These are phyloP conservation scores for Acridotheres tristis DNA, from an alignment of 2,797 vertebrate genomes.

Conservation along the genomic window DNA sequence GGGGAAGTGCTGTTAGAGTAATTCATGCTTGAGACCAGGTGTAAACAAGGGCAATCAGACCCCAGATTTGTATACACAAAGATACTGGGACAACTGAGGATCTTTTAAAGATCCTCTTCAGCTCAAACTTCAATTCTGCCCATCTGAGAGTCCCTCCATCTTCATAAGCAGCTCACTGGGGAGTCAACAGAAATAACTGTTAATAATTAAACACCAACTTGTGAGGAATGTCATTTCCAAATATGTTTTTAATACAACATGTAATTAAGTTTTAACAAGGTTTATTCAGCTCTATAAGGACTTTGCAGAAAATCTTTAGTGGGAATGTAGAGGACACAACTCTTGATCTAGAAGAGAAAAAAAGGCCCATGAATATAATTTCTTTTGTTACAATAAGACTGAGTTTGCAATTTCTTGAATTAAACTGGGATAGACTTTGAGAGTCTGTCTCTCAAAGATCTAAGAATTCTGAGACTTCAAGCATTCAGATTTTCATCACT, in stretches of 20 bases:
- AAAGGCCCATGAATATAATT: not conserved
- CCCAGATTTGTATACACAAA: not conserved
- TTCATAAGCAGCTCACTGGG: not conserved
- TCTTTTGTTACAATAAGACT: not conserved
- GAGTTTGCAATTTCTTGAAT: not conserved
- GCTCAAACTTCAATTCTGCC: not conserved
- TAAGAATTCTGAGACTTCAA: not conserved
- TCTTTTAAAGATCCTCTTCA: not conserved
- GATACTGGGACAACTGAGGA: not conserved
- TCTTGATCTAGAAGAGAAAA: not conserved
- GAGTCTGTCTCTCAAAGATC: not conserved
- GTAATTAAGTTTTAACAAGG: slow-evolving; percentile 11
- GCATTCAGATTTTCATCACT: not conserved
- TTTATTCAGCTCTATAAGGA: not conserved
- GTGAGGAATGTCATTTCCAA: not conserved
- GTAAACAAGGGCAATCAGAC: not conserved
- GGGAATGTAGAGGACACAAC: not conserved
- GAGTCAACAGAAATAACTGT: not conserved
- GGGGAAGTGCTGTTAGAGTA: not conserved
- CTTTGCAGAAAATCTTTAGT: not conserved
- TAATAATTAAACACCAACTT: not conserved
- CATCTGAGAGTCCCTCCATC: not conserved
- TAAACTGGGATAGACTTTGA: not conserved
- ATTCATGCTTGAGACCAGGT: not conserved
- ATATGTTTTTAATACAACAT: not conserved